Evolutionary conservation across 2,797 vertebrate genomes (phyloP).

Genomic region (Rallus crepitans): DNA sequence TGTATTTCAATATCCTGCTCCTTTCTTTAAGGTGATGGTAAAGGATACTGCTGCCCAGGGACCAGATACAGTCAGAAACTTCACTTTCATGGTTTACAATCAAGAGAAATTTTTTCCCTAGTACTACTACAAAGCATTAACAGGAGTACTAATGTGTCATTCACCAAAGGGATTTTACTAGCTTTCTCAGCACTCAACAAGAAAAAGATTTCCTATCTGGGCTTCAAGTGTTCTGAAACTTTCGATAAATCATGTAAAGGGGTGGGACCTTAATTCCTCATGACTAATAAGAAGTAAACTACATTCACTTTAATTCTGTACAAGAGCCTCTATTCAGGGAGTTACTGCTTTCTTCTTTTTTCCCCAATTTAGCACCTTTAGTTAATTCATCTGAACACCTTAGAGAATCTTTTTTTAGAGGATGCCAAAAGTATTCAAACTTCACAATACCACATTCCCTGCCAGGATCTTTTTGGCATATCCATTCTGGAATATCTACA

Average conservation of each 20-base stretch:
- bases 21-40: not conserved
- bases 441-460: not conserved
- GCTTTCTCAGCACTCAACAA: not conserved
- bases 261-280: not conserved
- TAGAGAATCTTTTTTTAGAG: not conserved
- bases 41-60: not conserved
- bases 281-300: constrained; percentile 19
- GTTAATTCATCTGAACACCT: not conserved
- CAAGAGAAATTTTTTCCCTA: not conserved
- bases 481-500: not conserved
- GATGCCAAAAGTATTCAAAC: not conserved
- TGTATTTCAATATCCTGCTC: not conserved
- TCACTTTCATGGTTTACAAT: not conserved
- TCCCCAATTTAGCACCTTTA: not conserved
- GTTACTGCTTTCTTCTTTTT: not conserved
- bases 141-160: not conserved
- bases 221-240: not conserved
- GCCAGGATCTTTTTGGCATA: not conserved
- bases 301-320: not conserved
- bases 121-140: not conserved
- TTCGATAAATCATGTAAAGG: constrained; percentile 20
- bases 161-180: constrained; percentile 16
- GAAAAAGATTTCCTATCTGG: not conserved
- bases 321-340: not conserved
- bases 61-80: not conserved